Base-by-base conservation (phyloP, 2,888 invertebrate species). In the Zaprionus bogoriensis region DNA sequence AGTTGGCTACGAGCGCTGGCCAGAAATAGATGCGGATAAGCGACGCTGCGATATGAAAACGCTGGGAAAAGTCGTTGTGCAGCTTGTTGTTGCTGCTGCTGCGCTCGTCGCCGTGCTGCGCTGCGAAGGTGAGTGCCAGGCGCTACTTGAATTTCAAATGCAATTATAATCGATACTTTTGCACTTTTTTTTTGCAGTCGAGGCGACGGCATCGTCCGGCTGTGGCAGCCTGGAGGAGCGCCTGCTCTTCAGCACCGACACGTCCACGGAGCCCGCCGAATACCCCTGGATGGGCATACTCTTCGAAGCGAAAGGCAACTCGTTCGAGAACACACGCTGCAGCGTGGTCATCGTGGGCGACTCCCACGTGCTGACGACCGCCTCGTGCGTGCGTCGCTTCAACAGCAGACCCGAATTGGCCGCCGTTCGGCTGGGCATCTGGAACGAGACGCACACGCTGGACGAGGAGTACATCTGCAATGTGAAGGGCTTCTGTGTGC, bases 221-320 rank as follows among this genome's bases (percentile, higher is more conserved):
- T 81, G 81, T 17, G 81, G 81, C 2, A 38, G 7, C 0, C 51
- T 81, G 9, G 67, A 77, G 4, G 81, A 81, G 42, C 54, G 64
- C 1, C 9, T 70, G 14, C 48, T 82, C n/a, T 77, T 64, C 22
- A 38, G 22, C n/a, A 47, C 1, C 0, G n/a, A 25, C 0, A 2
- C 3, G 0, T 0, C 10, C 5, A 63, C 83, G 17, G 65, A 61
- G 7, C 83, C 83, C 3, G 38, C 72, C 3, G 83, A 81, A 44
- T 69, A 68, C 38, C 58, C 78, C 3, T 81, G 83, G 81, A 47
- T 81, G 4, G 81, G 83, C 0, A 1, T 79, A 5, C 63, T 80
- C 10, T 27, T 48, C 19, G 32, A 63, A 4, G 36, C 48, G 0
- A 28, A 2, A 77, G 74, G 41, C 0, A 9, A 41, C 1, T 0